Percentiles rank a stretch among this genome's conserved stretches.
These are phyloP conservation scores for Calliopum simillimum DNA, from an alignment of 2,888 invertebrate genomes.

Conservation along the genomic window DNA sequence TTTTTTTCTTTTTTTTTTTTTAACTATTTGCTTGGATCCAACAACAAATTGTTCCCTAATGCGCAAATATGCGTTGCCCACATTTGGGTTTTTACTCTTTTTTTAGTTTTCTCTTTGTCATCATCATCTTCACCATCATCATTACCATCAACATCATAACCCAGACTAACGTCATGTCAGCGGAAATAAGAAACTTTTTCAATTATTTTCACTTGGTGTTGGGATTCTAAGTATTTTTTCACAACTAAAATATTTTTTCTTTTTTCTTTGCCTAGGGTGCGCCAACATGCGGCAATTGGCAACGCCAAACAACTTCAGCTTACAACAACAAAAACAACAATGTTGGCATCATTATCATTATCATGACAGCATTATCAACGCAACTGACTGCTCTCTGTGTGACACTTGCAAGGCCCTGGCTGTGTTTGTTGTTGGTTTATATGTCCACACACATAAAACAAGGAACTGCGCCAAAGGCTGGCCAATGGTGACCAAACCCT, in stretches of 20 bases:
- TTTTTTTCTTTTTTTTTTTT: neutral
- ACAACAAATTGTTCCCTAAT: neutral
- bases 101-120: neutral
- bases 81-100: neutral
- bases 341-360: neutral
- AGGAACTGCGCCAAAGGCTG: neutral
- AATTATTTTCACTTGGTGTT: conserved; percentile 29
- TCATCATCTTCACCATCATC: neutral
- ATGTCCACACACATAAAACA: too few relatives aligned
- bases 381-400: neutral
- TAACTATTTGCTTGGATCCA: neutral
- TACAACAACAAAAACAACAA: conserved; percentile 2
- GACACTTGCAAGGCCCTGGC: neutral
- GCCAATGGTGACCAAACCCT: neutral
- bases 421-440: neutral
- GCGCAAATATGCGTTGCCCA: neutral
- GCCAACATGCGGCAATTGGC: conserved; percentile 6
- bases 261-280: conserved; percentile 4
- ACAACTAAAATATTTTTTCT: neutral
- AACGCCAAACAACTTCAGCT: conserved; percentile 14
- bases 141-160: neutral
- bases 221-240: neutral
- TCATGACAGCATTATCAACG: neutral
- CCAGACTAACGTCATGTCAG: conserved; percentile 10
- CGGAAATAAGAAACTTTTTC: conserved; percentile 33